A percentile compares a stretch with the other conserved stretches of the same genome.
Evolutionary conservation across 2,113 vertebrate genomes (phyloP).

Genomic region (Syngnathus typhle): DNA sequence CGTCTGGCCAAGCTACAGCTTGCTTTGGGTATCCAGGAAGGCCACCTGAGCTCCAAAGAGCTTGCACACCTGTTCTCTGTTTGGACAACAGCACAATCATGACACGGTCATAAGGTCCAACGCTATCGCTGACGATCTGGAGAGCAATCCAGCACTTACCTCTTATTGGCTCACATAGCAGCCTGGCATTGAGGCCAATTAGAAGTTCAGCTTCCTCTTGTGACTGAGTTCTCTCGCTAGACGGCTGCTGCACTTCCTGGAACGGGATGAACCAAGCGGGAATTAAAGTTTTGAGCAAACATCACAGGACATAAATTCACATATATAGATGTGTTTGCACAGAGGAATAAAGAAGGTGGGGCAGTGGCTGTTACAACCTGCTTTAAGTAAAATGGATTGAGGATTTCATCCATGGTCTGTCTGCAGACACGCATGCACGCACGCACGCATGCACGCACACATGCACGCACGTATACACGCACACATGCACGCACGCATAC

Average conservation of each 20-base stretch:
- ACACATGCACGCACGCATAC: not conserved
- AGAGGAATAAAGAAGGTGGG: conserved; percentile 24
- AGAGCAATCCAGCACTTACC: conserved; percentile 57
- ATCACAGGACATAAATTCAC: conserved; percentile 27
- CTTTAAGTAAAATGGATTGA: conserved; percentile 29
- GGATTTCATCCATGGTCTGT: conserved; percentile 30
- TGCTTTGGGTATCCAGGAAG: conserved; percentile 33
- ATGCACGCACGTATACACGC: not conserved
- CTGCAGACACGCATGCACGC: not conserved
- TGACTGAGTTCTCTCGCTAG: conserved; percentile 28
- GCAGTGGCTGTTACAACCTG: conserved; percentile 16
- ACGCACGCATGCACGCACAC: not conserved
- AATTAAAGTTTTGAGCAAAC: conserved; percentile 42
- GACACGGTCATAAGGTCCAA: conserved; percentile 46
- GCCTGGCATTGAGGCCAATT: conserved; percentile 50
- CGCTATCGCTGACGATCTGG: conserved; percentile 54
- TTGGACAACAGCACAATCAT: conserved; percentile 57
- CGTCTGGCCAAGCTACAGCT: conserved; percentile 10
- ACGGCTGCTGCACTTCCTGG: conserved; percentile 57
- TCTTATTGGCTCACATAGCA: conserved; percentile 62
- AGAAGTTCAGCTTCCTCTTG: conserved; percentile 48
- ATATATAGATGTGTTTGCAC: conserved; percentile 37
- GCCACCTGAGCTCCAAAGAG: conserved; percentile 45
- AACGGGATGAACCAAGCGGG: conserved; percentile 11
- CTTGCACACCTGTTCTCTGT: conserved; percentile 61